These are phyloP conservation scores for Burhinus oedicnemus DNA, from an alignment of 2,113 vertebrate genomes.

Conservation along the genomic window DNA sequence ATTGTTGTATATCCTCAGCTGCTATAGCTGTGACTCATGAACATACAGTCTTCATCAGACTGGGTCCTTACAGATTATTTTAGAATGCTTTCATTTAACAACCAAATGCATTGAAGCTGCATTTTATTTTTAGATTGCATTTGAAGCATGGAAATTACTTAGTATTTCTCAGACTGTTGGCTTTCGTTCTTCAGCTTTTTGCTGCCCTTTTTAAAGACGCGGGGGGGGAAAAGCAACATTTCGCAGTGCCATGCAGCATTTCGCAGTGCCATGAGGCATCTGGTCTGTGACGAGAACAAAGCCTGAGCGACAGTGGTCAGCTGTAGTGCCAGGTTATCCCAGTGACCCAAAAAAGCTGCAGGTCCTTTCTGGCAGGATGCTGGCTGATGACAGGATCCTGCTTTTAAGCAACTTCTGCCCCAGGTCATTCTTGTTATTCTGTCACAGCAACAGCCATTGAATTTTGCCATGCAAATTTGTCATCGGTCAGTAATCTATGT, in stretches of 20 bases:
- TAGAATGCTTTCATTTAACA: background rate
- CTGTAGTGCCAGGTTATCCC: background rate
- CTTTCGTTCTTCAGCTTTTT: background rate
- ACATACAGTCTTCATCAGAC: background rate
- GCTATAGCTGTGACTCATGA: background rate
- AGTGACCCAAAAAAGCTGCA: background rate
- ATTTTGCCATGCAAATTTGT: background rate
- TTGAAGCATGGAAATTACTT: background rate
- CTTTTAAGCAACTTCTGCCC: background rate
- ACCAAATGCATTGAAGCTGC: background rate
- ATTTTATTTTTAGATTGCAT: constrained; percentile 18
- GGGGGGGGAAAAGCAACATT: background rate
- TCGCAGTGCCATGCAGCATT: background rate
- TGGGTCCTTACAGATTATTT: background rate
- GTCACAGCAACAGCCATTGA: background rate
- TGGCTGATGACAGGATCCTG: background rate
- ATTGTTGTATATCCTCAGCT: background rate
- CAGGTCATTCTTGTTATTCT: background rate
- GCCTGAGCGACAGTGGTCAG: background rate
- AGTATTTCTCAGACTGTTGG: background rate
- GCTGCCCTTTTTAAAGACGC: background rate
- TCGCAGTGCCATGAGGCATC: background rate
- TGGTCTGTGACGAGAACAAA: background rate
- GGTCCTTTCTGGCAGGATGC: background rate
- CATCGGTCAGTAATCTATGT: background rate